Conservation (phyloP, 2,888 invertebrate genomes). For the Oscheius sp. region DNA sequence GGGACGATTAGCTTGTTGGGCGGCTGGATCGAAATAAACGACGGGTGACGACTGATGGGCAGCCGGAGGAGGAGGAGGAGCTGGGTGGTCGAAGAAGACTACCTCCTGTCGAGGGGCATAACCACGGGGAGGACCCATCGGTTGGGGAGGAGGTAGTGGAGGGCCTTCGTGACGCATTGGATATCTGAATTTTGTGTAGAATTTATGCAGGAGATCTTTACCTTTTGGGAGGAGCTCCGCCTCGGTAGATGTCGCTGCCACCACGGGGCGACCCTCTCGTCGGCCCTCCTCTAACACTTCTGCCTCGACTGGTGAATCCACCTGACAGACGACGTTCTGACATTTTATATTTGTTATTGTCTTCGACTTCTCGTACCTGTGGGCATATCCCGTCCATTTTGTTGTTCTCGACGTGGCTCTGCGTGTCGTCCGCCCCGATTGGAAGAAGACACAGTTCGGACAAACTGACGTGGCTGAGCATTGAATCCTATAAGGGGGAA, state of each 20-base stretch:
- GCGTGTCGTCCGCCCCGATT: slow-evolving; percentile 2
- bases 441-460: slow-evolving; percentile 14
- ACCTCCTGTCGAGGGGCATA: slow-evolving; percentile 24
- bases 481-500: neutral
- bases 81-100: slow-evolving; percentile 24
- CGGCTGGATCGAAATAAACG: slow-evolving; percentile 36
- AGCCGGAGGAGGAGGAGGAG: neutral
- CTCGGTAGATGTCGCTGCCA: neutral
- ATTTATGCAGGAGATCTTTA: neutral
- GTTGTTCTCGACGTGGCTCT: neutral
- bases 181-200: neutral
- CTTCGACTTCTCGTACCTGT: neutral
- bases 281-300: neutral
- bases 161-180: neutral
- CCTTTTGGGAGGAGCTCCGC: slow-evolving; percentile 11
- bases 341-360: neutral
- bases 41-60: slow-evolving; percentile 20
- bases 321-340: slow-evolving; percentile 18
- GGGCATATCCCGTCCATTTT: neutral
- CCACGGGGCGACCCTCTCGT: slow-evolving; percentile 21
- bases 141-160: neutral
- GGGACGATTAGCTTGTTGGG: slow-evolving; percentile 19
- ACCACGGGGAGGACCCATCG: neutral
- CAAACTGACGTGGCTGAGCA: slow-evolving; percentile 17
- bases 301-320: neutral